Evolutionary conservation across 2,113 vertebrate genomes (phyloP).

Genomic region (Corythaeola cristata): DNA sequence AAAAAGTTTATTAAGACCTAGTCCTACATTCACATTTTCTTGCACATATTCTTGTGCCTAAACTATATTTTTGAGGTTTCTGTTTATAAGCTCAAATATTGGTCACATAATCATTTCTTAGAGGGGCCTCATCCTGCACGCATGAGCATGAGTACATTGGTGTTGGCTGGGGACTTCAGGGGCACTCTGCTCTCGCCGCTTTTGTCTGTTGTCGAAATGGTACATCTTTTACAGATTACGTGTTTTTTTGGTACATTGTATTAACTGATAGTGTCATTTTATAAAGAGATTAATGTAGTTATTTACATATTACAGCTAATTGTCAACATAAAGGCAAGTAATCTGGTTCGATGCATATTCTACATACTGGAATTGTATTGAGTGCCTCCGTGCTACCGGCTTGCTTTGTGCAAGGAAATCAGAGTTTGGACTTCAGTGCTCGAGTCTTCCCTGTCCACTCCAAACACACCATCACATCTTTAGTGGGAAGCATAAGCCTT

Average conservation of each 20-base stretch:
- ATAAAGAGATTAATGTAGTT: background rate
- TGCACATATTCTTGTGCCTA: background rate
- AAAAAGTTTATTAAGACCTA: background rate
- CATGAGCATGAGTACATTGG: background rate
- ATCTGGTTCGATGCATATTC: background rate
- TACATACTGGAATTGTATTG: background rate
- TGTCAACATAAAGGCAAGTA: background rate
- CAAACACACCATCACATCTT: background rate
- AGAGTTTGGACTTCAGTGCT: background rate
- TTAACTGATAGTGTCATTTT: background rate
- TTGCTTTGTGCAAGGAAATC: background rate
- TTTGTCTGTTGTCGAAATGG: background rate
- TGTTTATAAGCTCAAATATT: background rate
- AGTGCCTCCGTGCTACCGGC: accelerated
- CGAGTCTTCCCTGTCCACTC: accelerated
- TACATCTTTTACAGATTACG: background rate
- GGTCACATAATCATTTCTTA: background rate
- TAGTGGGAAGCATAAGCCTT: background rate
- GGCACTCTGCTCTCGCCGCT: background rate
- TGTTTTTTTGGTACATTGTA: background rate
- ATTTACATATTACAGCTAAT: background rate
- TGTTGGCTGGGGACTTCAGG: background rate
- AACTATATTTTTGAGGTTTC: background rate
- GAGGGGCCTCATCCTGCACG: background rate
- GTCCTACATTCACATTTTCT: background rate